Conservation (phyloP, 2,113 vertebrate species). For the Noctilio leporinus region DNA sequence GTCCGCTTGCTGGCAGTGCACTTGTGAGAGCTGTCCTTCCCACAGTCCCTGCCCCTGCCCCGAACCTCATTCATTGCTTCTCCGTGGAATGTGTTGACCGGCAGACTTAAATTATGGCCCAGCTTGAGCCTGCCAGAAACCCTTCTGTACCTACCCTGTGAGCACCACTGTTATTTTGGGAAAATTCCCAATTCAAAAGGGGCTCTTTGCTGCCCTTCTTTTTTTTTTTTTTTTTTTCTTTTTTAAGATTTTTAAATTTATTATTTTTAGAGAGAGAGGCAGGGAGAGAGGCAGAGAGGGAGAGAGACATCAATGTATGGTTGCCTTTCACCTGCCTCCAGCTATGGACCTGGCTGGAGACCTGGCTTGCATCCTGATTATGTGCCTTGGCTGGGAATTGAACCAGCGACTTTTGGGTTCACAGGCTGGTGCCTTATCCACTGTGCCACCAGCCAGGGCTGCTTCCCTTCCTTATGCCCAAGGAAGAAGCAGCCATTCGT, state of each 20-base stretch:
- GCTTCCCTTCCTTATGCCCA: not conserved
- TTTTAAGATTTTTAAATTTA: no score
- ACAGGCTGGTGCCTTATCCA: no score
- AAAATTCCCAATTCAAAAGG: not conserved
- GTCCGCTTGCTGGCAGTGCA: not conserved
- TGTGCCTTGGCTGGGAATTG: no score
- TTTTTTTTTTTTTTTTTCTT: no score
- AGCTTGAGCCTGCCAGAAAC: not conserved
- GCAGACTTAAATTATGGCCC: not conserved
- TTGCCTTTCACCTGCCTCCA: no score
- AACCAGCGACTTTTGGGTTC: no score
- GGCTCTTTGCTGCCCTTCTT: not conserved
- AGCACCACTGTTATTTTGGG: not conserved
- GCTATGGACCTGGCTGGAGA: no score
- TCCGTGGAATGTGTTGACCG: not conserved
- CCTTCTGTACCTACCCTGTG: not conserved
- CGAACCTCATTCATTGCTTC: not conserved
- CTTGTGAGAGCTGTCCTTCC: not conserved
- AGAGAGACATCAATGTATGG: no score
- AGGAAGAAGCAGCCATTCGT: not conserved
- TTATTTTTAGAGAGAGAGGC: no score
- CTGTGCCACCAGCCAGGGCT: no score
- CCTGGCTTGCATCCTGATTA: no score
- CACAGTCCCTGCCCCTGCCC: not conserved
- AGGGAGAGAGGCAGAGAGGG: no score